Conservation (phyloP, 2,797 vertebrate species). For the Cichlasoma orientale region DNA sequence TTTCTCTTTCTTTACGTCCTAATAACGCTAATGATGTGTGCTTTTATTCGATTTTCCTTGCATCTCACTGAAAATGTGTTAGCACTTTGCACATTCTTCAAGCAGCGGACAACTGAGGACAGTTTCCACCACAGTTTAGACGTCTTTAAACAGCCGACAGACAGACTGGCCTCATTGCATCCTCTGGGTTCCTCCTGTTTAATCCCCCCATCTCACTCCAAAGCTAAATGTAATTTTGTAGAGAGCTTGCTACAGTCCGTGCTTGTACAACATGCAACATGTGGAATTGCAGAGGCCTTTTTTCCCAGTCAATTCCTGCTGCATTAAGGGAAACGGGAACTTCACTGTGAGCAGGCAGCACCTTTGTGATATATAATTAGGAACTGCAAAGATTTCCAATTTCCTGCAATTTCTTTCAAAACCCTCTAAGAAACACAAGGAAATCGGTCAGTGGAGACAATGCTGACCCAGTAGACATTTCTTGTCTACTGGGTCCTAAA, state of each 20-base stretch:
- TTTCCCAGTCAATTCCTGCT: not conserved
- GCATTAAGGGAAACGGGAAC: not conserved
- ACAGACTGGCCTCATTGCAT: constrained; percentile 9
- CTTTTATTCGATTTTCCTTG: constrained; percentile 4
- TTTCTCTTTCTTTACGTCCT: constrained; percentile 10
- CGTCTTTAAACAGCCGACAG: constrained; percentile 39
- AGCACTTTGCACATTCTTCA: constrained; percentile 47
- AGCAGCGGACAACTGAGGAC: constrained; percentile 33
- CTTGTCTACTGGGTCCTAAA: constrained; percentile 1
- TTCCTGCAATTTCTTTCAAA: not conserved
- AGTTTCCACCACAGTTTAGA: constrained; percentile 23
- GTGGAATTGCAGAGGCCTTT: not conserved
- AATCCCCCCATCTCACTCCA: not conserved
- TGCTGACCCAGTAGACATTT: too few relatives aligned
- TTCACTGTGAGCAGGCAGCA: not conserved
- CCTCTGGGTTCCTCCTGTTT: not conserved
- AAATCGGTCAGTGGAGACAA: not conserved
- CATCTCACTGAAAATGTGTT: constrained; percentile 40
- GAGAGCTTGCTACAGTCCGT: not conserved
- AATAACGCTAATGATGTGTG: constrained; percentile 23
- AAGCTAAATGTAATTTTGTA: not conserved
- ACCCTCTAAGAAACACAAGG: not conserved
- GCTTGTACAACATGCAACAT: not conserved
- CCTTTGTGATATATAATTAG: not conserved
- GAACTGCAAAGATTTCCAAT: not conserved